A percentile compares a stretch with the other conserved stretches of the same genome.
phyloP scores from a whole-genome alignment of 2,888 invertebrate genomes.

The Schizotus pectinicornis region DNA sequence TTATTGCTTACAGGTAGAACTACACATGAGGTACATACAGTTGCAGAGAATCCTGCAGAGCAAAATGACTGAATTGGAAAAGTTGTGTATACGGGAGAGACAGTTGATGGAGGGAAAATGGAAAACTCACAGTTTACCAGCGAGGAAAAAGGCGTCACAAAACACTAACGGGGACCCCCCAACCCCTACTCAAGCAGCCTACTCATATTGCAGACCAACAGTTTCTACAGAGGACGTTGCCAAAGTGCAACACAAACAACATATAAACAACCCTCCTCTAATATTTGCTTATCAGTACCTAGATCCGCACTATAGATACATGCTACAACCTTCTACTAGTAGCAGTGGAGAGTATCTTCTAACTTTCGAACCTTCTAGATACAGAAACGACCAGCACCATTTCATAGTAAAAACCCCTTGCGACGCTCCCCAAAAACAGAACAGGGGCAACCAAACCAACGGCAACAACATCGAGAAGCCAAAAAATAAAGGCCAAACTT shows the following conservation, averaged over 20 bases:
- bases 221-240: conserved; percentile 83
- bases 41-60: conserved; percentile 83
- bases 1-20: conserved; percentile 69
- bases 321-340: conserved; percentile 67
- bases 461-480: conserved; percentile 38
- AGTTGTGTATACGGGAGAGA: conserved; percentile 79
- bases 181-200: conserved; percentile 60
- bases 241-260: conserved; percentile 51
- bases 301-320: conserved; percentile 74
- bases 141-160: conserved; percentile 78
- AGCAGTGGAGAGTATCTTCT: conserved; percentile 76
- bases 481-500: conserved; percentile 48
- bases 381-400: conserved; percentile 69
- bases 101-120: conserved; percentile 85
- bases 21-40: conserved; percentile 92
- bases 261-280: conserved; percentile 48
- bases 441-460: conserved; percentile 46
- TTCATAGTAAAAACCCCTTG: conserved; percentile 69
- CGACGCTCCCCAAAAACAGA: conserved; percentile 54
- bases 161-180: conserved; percentile 59
- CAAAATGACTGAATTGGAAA: conserved; percentile 84
- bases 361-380: conserved; percentile 71
- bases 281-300: conserved; percentile 65
- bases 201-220: conserved; percentile 75
- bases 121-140: conserved; percentile 89